A percentile compares a stretch with the other conserved stretches of the same genome.
Conservation (phyloP, 2,113 vertebrate species). For the Leptodactylus fuscus region DNA sequence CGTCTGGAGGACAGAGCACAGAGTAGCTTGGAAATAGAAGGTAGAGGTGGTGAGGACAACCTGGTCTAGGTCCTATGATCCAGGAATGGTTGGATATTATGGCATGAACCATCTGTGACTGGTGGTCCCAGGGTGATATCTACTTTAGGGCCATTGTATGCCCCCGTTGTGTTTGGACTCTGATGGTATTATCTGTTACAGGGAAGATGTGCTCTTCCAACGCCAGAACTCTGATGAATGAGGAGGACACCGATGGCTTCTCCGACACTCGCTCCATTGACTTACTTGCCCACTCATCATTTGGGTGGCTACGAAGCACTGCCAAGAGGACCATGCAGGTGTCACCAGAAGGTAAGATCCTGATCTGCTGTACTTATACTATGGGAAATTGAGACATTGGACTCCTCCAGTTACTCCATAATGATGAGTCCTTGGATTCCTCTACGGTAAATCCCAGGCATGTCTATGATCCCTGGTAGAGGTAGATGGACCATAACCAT, state of each 20-base stretch:
- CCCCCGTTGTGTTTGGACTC: neutral
- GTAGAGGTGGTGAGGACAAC: no score
- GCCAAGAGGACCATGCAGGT: constrained; percentile 67
- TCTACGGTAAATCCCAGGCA: neutral
- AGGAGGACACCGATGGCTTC: constrained; percentile 60
- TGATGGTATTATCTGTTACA: constrained; percentile 30
- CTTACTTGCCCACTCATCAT: constrained; percentile 61
- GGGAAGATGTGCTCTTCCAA: constrained; percentile 65
- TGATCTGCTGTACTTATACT: no score
- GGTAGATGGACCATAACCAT: neutral
- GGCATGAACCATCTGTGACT: no score
- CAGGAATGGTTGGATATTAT: no score
- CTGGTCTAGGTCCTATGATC: no score
- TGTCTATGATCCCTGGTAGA: neutral
- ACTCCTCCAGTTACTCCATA: no score
- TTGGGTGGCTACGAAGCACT: constrained; percentile 61
- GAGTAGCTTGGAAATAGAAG: no score
- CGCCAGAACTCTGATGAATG: constrained; percentile 61
- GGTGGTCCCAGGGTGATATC: neutral
- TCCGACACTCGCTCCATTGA: constrained; percentile 63
- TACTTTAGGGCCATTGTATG: neutral
- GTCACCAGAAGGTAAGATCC: constrained; percentile 66
- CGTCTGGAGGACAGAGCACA: no score
- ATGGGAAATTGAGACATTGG: no score
- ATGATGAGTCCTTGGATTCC: neutral